phyloP scores from a whole-genome alignment of 2,113 vertebrate genomes.

The Pantherophis guttatus region DNA sequence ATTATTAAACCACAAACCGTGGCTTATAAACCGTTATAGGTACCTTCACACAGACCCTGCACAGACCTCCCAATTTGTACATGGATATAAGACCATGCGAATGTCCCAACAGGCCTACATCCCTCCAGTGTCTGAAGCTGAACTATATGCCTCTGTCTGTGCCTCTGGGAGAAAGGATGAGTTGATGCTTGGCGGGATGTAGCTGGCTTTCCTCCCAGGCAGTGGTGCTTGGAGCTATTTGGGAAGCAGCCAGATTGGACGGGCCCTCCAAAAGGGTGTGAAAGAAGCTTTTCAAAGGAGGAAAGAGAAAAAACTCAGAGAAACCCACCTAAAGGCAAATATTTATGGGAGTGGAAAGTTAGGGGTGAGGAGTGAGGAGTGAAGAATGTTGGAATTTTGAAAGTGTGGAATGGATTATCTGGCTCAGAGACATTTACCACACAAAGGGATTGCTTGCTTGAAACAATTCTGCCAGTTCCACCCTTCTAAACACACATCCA shows the following conservation, averaged over 20 bases:
- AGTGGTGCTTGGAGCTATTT: background rate
- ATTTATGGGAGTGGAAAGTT: constrained; percentile 17
- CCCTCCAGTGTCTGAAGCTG: background rate
- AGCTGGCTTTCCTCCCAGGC: background rate
- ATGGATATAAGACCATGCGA: background rate
- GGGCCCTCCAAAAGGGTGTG: background rate
- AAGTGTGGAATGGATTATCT: constrained; percentile 6
- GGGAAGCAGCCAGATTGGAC: background rate
- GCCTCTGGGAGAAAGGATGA: background rate
- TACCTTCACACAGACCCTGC: background rate
- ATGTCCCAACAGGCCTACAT: background rate
- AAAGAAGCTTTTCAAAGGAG: constrained; percentile 28
- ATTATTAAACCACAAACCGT: background rate
- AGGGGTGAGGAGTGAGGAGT: background rate
- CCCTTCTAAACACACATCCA: background rate
- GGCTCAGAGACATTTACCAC: background rate
- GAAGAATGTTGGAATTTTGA: background rate
- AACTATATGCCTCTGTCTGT: background rate
- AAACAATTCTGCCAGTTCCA: background rate
- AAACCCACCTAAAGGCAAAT: constrained; percentile 16
- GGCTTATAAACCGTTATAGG: background rate
- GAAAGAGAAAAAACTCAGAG: background rate
- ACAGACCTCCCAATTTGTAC: background rate
- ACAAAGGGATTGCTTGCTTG: background rate
- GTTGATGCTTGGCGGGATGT: background rate